Evolutionary conservation across 2,797 vertebrate species (phyloP), one percentile per base, ranked within the genome.

Genomic region (Podarcis siculus): DNA sequence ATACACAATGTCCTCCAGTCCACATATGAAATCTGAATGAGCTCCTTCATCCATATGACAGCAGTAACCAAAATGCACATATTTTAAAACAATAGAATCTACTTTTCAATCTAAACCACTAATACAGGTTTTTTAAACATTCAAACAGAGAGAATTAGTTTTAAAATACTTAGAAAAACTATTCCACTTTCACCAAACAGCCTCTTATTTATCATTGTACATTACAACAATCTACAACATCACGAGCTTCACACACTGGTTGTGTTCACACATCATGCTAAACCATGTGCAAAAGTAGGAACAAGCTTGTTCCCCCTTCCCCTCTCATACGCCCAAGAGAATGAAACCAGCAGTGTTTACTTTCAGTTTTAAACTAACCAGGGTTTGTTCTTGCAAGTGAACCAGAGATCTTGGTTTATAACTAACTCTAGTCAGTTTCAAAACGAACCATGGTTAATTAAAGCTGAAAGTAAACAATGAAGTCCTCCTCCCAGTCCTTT

Each of bases 1-100:
- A 97, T 97, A 98, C 95, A 99, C 96, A 95, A 98, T 96, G 89
- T 85, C 98, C 95, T 99, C 98, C 98, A 99, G 96, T 95, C 98
- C 96, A 96, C 98, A 98, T 89, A 99, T 96, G 96, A 98, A 95
- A 92, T 98, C 98, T 89, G 96, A 96, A 90, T 97, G 97, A 94
- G 96, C 95, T 12, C 97, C 99, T 99, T 96, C 93, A 86, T 97
- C 97, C 97, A 86, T 95, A 94, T 27, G 94, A 91, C 93, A 97
- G 98, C 95, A 97, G 32, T 91, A 95, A 95, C 25, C 89, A 89
- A 96, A 98, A 97, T 92, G 93, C 95, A 96, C 95, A 97, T 86
- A 94, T 82, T 75, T 61, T 85, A 78, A 89, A 90, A 80, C 5
- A 75, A 37, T 23, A 55, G n/a, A 66, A 76, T 30, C 45, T 42